These are phyloP conservation scores for Phaetusa simplex DNA, from an alignment of 2,113 vertebrate species.

Conservation along the genomic window DNA sequence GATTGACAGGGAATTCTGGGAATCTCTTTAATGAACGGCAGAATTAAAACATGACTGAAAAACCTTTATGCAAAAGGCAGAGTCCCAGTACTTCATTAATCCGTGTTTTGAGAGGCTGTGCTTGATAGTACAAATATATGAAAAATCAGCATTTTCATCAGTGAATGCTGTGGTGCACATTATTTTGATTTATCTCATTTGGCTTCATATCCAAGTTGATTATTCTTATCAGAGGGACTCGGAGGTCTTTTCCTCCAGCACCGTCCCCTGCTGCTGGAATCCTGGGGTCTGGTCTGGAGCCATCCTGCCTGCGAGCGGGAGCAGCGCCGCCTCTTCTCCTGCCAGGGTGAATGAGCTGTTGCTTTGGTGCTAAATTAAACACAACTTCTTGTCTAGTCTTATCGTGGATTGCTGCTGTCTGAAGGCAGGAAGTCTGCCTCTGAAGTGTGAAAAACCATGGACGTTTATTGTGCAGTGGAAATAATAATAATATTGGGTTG, in stretches of 20 bases:
- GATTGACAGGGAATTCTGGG: background rate
- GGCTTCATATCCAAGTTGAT: background rate
- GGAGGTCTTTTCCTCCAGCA: background rate
- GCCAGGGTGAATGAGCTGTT: background rate
- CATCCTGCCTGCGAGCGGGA: background rate
- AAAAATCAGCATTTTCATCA: conserved; percentile 1
- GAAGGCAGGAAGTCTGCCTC: background rate
- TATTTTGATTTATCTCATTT: background rate
- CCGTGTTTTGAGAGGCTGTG: background rate
- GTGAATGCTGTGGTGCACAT: background rate
- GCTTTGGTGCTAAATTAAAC: background rate
- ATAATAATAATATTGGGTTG: background rate
- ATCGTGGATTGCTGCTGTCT: background rate
- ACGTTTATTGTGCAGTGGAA: background rate
- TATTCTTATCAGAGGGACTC: background rate
- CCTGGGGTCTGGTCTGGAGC: background rate
- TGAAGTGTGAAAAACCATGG: background rate
- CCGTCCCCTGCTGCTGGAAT: background rate
- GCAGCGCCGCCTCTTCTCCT: background rate
- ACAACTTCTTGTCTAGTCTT: background rate
- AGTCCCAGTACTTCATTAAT: background rate
- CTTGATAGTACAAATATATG: background rate
- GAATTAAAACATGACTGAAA: conserved; percentile 19
- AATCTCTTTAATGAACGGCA: background rate
- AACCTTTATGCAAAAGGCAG: background rate